Conservation (phyloP, 2,888 invertebrate genomes). For the Nomada hirtipes region DNA sequence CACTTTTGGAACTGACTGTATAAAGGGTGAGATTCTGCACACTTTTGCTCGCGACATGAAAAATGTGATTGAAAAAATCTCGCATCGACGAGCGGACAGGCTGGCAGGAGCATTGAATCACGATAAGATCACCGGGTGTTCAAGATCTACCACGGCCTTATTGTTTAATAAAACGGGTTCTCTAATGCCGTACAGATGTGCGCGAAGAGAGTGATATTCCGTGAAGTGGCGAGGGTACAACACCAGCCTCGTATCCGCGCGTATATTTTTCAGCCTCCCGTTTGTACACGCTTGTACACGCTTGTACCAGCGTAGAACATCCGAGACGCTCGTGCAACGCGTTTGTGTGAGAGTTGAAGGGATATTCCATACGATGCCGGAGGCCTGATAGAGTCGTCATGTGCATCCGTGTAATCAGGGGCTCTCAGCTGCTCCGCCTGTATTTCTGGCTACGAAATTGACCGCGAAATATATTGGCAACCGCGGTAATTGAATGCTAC, state of each 20-base stretch:
- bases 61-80: slow-evolving; percentile 15
- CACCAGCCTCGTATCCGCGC: slow-evolving; percentile 46
- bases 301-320: slow-evolving; percentile 41
- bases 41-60: no score
- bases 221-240: slow-evolving; percentile 36
- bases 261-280: slow-evolving; percentile 44
- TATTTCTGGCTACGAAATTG: not conserved
- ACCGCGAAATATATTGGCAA: no score
- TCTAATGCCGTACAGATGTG: slow-evolving; percentile 40
- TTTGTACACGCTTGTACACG: slow-evolving; percentile 17
- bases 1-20: no score
- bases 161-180: slow-evolving; percentile 5
- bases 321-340: slow-evolving; percentile 21
- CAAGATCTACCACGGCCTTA: no score
- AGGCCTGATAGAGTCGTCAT: slow-evolving; percentile 77
- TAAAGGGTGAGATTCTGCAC: no score
- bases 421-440: slow-evolving; percentile 68
- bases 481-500: no score
- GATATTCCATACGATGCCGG: slow-evolving; percentile 65
- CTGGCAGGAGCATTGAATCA: slow-evolving; percentile 39
- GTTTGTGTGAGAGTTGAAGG: slow-evolving; percentile 42
- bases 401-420: slow-evolving; percentile 74
- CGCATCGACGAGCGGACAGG: slow-evolving; percentile 36
- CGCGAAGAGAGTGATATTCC: slow-evolving; percentile 42
- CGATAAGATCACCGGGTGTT: slow-evolving; percentile 35